phyloP scores from a whole-genome alignment of 2,113 vertebrate genomes.

The Tinamus guttatus region DNA sequence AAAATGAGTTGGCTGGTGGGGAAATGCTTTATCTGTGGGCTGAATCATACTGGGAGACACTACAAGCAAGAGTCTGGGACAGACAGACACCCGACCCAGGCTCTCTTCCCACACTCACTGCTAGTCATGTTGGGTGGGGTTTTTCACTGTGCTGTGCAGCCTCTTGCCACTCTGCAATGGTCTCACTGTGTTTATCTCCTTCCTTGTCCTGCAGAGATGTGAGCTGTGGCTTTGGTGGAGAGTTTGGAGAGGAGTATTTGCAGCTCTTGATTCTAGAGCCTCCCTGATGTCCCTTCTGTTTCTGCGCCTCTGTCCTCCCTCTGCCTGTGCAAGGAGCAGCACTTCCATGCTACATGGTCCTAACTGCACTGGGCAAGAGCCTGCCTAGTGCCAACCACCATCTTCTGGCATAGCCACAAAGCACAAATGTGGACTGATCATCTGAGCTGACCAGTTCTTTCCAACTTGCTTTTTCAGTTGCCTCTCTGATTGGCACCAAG shows the following conservation, averaged over 20 bases:
- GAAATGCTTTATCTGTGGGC: not conserved
- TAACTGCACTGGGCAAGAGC: not conserved
- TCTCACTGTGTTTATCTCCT: not conserved
- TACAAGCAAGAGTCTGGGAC: too few species aligned
- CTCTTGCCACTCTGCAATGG: fast-evolving
- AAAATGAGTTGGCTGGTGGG: not conserved
- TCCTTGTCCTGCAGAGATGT: slow-evolving; percentile 45
- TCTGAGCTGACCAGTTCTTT: not conserved
- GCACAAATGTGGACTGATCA: too few species aligned
- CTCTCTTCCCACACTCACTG: not conserved
- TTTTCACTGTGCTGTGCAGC: not conserved
- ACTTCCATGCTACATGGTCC: not conserved
- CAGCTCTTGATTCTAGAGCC: not conserved
- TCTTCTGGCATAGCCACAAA: not conserved
- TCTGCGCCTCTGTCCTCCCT: not conserved
- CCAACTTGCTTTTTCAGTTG: not conserved
- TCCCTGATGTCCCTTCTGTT: not conserved
- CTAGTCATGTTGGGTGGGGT: not conserved
- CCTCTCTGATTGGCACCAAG: not conserved
- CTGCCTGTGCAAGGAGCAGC: fast-evolving
- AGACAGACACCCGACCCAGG: too few species aligned
- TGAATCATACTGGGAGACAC: not conserved
- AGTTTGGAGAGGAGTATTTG: not conserved
- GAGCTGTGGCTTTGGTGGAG: not conserved
- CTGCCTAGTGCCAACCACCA: too few species aligned